Conservation (phyloP, 2,113 vertebrate species). For the Reinhardtius hippoglossoides region DNA sequence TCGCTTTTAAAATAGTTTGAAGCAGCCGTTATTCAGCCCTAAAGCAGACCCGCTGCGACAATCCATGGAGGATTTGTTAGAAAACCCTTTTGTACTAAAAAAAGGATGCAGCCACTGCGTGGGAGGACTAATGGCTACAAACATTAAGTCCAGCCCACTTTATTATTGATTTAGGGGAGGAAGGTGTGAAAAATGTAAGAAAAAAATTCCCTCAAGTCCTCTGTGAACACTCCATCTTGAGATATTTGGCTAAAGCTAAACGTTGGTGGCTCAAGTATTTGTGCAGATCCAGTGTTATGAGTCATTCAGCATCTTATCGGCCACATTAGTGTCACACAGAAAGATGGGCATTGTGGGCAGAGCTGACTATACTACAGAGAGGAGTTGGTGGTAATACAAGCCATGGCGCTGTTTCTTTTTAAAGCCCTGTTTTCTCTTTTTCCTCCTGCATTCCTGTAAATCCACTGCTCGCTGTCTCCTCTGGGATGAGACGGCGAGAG, state of each 20-base stretch:
- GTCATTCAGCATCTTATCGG: slow-evolving; percentile 35
- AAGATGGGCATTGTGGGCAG: slow-evolving; percentile 58
- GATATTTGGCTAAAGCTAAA: slow-evolving; percentile 31
- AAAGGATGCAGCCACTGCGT: slow-evolving; percentile 27
- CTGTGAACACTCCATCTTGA: slow-evolving; percentile 29
- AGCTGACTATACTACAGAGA: slow-evolving; percentile 33
- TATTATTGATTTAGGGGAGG: slow-evolving; percentile 29
- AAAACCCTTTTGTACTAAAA: slow-evolving; percentile 49
- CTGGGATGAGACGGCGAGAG: slow-evolving; percentile 57
- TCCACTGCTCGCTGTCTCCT: slow-evolving; percentile 57
- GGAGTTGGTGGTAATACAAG: slow-evolving; percentile 65
- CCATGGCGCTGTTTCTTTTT: slow-evolving; percentile 65
- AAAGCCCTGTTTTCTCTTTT: slow-evolving; percentile 61
- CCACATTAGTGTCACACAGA: slow-evolving; percentile 57
- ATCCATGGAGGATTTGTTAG: slow-evolving; percentile 34
- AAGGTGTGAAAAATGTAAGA: slow-evolving; percentile 24
- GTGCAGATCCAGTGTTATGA: slow-evolving; percentile 35
- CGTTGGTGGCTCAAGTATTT: slow-evolving; percentile 22
- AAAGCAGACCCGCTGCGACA: slow-evolving; percentile 36
- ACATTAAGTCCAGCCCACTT: slow-evolving; percentile 42
- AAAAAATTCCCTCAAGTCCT: slow-evolving; percentile 23
- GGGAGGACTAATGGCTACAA: slow-evolving; percentile 48
- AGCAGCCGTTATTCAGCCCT: slow-evolving; percentile 21
- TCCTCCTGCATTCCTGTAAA: slow-evolving; percentile 70
- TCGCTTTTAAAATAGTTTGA: slow-evolving; percentile 21